A percentile compares a stretch with the other conserved stretches of the same genome.
phyloP scores from a whole-genome alignment of 2,797 vertebrate genomes.

The Mormyrops attenuatus region DNA sequence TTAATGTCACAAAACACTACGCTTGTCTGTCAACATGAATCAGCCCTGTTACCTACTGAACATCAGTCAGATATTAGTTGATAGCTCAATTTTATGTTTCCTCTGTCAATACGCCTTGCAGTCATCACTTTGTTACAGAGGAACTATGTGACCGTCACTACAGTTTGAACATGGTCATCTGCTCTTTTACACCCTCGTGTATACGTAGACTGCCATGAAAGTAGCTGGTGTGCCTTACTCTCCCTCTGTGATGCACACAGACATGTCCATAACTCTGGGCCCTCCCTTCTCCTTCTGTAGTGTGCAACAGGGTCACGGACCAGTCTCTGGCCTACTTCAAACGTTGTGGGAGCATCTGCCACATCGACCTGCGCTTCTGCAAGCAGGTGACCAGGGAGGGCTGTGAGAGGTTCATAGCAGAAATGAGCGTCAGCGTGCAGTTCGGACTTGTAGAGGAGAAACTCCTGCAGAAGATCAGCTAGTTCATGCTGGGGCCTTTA shows the following conservation, averaged over 20 bases:
- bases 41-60: not conserved
- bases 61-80: not conserved
- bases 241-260: not conserved
- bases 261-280: not conserved
- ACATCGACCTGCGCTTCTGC: constrained; percentile 93
- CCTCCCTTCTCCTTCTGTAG: constrained; percentile 49
- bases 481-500: constrained; percentile 48
- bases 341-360: constrained; percentile 91
- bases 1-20: not conserved
- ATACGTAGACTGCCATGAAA: not conserved
- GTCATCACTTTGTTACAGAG: not conserved
- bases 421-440: constrained; percentile 95
- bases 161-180: not conserved
- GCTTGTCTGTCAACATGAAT: not conserved
- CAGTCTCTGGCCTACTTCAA: constrained; percentile 95
- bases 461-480: constrained; percentile 90
- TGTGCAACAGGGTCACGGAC: constrained; percentile 94
- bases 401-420: constrained; percentile 89
- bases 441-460: constrained; percentile 90
- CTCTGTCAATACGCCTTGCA: not conserved
- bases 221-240: not conserved
- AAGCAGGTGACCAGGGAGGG: constrained; percentile 91
- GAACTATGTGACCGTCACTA: not conserved
- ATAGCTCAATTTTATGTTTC: not conserved
- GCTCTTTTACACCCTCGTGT: not conserved